A percentile compares a stretch with the other conserved stretches of the same genome.
Evolutionary conservation across 2,888 invertebrate genomes (phyloP).

Genomic region (Phyllotreta cruciferae): DNA sequence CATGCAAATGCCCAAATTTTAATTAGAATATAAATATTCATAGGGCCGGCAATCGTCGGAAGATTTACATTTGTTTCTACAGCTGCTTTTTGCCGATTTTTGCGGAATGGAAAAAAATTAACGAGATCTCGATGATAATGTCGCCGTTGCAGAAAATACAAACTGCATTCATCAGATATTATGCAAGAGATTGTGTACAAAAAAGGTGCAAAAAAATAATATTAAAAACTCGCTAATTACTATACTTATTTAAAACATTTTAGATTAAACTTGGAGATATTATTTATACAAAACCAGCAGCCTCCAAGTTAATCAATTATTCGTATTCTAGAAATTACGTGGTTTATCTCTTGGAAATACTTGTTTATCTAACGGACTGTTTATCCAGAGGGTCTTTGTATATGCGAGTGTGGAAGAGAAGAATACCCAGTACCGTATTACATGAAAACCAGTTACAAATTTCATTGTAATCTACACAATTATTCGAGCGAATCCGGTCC

Average conservation of each 20-base stretch:
- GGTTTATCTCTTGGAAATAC: constrained; percentile 53
- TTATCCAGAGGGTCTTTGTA: constrained; percentile 51
- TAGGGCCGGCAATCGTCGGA: constrained; percentile 2
- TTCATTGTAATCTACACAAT: not conserved
- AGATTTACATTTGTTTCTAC: constrained; percentile 14
- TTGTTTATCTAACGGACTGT: constrained; percentile 54
- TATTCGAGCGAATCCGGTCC: not conserved
- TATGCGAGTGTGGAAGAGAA: constrained; percentile 31
- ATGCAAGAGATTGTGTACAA: too few species aligned
- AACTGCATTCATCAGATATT: not conserved
- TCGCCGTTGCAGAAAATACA: not conserved
- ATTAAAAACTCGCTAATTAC: not conserved
- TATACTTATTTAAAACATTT: not conserved
- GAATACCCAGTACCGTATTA: constrained; percentile 6
- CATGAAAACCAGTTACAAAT: not conserved
- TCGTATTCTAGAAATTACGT: constrained; percentile 52
- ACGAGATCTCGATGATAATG: not conserved
- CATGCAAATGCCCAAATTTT: constrained; percentile 11
- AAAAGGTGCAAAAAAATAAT: too few species aligned
- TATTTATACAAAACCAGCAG: constrained; percentile 10
- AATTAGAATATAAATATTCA: constrained; percentile 14
- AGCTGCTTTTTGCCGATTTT: constrained; percentile 6
- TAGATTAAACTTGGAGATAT: not conserved
- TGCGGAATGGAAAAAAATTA: not conserved
- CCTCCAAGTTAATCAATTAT: constrained; percentile 51